These are phyloP conservation scores for Genyomyrus donnyi DNA, from an alignment of 2,113 vertebrate genomes.

Conservation along the genomic window DNA sequence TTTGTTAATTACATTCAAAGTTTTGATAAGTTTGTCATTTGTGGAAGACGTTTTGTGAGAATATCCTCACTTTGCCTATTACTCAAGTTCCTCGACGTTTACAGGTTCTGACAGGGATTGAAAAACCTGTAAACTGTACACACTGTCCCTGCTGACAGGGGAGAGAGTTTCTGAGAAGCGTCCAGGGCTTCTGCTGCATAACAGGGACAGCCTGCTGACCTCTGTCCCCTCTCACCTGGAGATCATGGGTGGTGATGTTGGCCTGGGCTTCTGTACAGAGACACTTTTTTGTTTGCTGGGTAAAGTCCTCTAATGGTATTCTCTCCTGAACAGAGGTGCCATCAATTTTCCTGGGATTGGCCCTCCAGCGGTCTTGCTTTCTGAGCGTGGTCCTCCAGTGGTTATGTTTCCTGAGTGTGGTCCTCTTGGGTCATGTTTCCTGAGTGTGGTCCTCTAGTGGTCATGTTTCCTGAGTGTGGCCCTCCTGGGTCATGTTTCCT, in stretches of 20 bases:
- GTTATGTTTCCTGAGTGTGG: neutral
- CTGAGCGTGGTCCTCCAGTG: neutral
- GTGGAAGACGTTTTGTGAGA: no score
- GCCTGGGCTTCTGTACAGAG: neutral
- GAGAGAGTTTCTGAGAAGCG: neutral
- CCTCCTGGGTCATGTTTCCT: neutral
- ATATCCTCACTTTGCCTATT: no score
- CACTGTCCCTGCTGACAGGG: no score
- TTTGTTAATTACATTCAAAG: neutral
- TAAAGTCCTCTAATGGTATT: no score
- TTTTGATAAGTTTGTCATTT: neutral
- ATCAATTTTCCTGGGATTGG: neutral
- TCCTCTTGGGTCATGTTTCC: neutral
- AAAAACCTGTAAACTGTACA: no score
- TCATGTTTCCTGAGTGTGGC: neutral
- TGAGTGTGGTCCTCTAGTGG: neutral
- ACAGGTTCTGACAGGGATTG: no score
- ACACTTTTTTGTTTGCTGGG: neutral
- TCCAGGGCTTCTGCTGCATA: neutral
- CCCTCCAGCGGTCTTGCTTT: neutral
- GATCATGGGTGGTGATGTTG: neutral
- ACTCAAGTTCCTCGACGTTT: no score
- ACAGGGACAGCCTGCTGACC: neutral
- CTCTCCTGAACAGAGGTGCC: no score
- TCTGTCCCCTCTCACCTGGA: neutral